Evolutionary conservation across 2,888 invertebrate species (phyloP), one percentile per base, ranked within the genome.

Genomic region (Villa cingulata): DNA sequence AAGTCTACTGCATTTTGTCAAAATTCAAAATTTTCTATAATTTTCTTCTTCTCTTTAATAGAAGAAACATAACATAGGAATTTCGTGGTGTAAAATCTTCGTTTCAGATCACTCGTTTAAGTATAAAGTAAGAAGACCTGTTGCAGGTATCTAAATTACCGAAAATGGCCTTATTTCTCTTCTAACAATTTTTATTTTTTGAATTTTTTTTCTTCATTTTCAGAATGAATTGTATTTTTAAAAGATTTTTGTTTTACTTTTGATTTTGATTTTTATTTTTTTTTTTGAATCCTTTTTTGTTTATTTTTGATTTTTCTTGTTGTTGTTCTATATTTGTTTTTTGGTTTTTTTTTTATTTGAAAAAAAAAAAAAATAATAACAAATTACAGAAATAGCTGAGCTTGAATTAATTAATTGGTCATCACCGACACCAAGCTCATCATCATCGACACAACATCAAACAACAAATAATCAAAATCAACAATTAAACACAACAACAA

Each of bases 391-490:
- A 52, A 55, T 55, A 32, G 46, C 52, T 47, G 56, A 56, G 50
- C 56, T 55, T 54, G 56, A 55, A 46, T 38, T 56, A 52, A 51
- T 53, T 37, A 51, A 52, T 43, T 55, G 52, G 54, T 49, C 53
- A 46, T 48, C 52, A 37, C 37, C 45, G 37, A 43, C 51, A 51
- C 45, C 46, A 43, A 46, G 43, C 43, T 51, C 46, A 37, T 46
- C 45, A 19, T 40, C 42, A 19, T 41, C 27, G 41, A 48, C 45
- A 49, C 50, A 41, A 44, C 47, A 46, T 50, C 50, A 51, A 46
- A 53, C 37, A n/a, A n/a, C n/a, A n/a, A n/a, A n/a, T n/a, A n/a
- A n/a, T 49, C 53, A 53, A 48, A 48, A 48, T 49, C 51, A 47
- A 49, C 51, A 51, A 49, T 48, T 45, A 38, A 53, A 53, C 47